Percentiles rank a stretch among this genome's conserved stretches.
phyloP scores from a whole-genome alignment of 2,888 invertebrate species.

The Lepidocyrtinus sp. region DNA sequence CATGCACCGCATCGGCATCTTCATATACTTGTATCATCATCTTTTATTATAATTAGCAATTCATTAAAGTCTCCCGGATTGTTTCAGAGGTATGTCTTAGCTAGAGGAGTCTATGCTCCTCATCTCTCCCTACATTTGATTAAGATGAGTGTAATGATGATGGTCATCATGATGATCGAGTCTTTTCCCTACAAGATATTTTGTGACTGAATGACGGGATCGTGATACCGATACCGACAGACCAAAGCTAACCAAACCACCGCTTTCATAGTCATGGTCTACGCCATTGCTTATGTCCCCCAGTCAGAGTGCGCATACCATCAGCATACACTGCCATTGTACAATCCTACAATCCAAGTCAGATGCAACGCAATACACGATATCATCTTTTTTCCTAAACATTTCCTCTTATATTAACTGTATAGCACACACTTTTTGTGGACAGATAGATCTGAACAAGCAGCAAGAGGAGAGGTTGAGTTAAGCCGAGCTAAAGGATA shows the following conservation, averaged over 20 bases:
- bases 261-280: neutral
- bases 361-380: neutral
- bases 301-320: neutral
- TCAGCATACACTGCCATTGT: neutral
- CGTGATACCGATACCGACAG: neutral
- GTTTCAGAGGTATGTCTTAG: no score
- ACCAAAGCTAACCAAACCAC: neutral
- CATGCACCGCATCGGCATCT: no score
- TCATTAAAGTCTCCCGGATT: neutral
- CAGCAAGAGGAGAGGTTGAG: neutral
- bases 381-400: neutral
- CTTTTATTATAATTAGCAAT: neutral
- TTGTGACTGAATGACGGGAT: neutral
- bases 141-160: neutral
- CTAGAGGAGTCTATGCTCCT: no score
- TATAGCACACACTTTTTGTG: neutral
- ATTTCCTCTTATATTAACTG: neutral
- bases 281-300: neutral
- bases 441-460: neutral
- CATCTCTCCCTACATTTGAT: no score
- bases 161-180: neutral
- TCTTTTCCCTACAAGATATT: neutral
- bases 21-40: no score
- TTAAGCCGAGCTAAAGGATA: neutral
- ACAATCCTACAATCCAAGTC: neutral